A percentile compares a stretch with the other conserved stretches of the same genome.
phyloP scores from a whole-genome alignment of 2,888 invertebrate genomes.

The Colletes collaris region DNA sequence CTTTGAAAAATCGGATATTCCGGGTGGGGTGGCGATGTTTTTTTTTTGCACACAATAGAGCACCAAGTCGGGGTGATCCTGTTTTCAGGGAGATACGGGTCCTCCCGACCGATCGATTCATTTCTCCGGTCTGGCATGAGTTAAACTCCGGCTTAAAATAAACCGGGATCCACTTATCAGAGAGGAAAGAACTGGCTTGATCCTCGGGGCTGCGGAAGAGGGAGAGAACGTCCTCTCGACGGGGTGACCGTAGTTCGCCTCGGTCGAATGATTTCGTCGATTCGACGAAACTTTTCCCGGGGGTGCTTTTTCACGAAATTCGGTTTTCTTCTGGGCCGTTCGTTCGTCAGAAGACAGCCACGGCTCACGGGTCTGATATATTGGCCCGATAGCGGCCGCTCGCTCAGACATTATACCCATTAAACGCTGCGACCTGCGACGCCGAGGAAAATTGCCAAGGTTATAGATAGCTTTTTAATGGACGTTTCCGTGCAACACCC shows the following conservation, averaged over 20 bases:
- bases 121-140: constrained; percentile 10
- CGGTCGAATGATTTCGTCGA: constrained; percentile 64
- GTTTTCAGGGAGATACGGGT: background rate
- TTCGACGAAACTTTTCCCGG: constrained; percentile 60
- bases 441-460: constrained; percentile 55
- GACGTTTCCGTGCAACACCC: constrained; percentile 21
- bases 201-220: background rate
- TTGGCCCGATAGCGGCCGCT: constrained; percentile 72
- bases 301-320: constrained; percentile 55
- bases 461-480: constrained; percentile 75
- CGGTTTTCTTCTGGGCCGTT: constrained; percentile 42
- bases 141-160: constrained; percentile 39
- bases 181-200: constrained; percentile 28
- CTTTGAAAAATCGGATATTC: too few relatives aligned
- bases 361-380: constrained; percentile 69
- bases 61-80: constrained; percentile 3
- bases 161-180: constrained; percentile 41
- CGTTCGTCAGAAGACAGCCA: constrained; percentile 55
- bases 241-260: constrained; percentile 8
- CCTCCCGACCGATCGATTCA: background rate
- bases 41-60: too few relatives aligned
- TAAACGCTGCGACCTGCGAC: constrained; percentile 70
- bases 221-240: constrained; percentile 28
- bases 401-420: constrained; percentile 75
- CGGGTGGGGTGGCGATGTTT: background rate